Base-by-base conservation (phyloP, 1,140 invertebrate genomes). In the Paralvinella palmiformis region DNA sequence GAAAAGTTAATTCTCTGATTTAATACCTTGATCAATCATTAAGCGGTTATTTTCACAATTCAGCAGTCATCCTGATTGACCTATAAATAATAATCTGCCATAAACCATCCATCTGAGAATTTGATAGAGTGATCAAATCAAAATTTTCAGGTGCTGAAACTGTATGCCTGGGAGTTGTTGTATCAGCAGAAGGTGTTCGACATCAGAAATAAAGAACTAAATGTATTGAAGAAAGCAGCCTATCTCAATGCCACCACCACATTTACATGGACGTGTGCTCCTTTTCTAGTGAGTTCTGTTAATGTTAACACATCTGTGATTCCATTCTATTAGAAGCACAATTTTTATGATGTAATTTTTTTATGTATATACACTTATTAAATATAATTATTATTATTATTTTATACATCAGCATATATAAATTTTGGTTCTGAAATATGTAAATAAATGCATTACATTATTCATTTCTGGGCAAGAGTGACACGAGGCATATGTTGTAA, bases 181-280 rank as follows among this genome's bases (percentile, higher is more conserved):
- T 83, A 82, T 66, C 68, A 74, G 41, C 64, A 79, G 6, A 72
- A 75, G 62, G 68, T 84, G 13, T 33, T 65, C 10, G 66, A 66
- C 64, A 62, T 75, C 24, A 31, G 73, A 58, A 52, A 65, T 3
- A 71, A 77, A 62, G 83, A 84, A 69, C 63, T 85, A 2, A 67
- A 70, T 6, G 71, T 79, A 33, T 63, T 85, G 6, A 73, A 69
- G 63, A 74, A 72, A 57, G 68, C 75, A 32, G 76, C 80, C 3
- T 78, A 80, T 62, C 63, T 83, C 1, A 74, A 69, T 55, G 75
- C 77, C 32, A 88, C 87, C 22, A 92, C 90, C 17, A 91, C 90
- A 41, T 94, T 96, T 77, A 88, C 94, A 66, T 96, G 92, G 92
- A 62, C 59, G 6, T 66, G 59, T 35, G 50, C 64, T 4, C 64